These are phyloP conservation scores for Dasypogon diadema DNA, from an alignment of 2,888 invertebrate genomes.

Conservation along the genomic window DNA sequence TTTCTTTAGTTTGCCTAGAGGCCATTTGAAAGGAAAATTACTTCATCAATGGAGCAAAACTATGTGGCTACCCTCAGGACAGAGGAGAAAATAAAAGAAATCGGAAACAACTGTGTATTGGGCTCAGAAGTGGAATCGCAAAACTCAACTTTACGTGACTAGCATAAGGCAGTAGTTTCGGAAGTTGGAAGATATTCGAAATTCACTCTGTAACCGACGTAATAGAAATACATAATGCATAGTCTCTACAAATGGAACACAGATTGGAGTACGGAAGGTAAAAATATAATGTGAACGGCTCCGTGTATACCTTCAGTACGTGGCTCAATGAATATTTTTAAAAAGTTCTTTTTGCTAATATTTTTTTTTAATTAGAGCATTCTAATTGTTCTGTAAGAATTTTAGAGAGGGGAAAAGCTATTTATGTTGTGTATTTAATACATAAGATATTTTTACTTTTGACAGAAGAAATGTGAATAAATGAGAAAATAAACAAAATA, in stretches of 20 bases:
- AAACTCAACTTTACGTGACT: constrained; percentile 34
- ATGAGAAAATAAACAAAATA: too few species aligned
- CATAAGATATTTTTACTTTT: too few species aligned
- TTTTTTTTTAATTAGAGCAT: too few species aligned
- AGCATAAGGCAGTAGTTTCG: constrained; percentile 22
- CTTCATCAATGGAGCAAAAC: constrained; percentile 29
- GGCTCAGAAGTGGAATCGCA: constrained; percentile 30
- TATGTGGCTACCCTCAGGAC: constrained; percentile 6
- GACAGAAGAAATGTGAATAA: too few species aligned
- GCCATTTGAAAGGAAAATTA: constrained; percentile 12
- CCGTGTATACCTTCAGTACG: neutral
- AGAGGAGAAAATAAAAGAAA: neutral
- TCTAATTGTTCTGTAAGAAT: too few species aligned
- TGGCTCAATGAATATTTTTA: too few species aligned
- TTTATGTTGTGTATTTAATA: too few species aligned
- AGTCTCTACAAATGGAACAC: constrained; percentile 28
- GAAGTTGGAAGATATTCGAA: constrained; percentile 7
- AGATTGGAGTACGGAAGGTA: neutral
- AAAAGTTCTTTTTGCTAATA: too few species aligned
- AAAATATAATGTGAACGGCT: neutral
- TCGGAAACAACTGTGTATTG: constrained; percentile 10
- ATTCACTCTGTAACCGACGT: constrained; percentile 5
- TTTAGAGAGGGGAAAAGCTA: too few species aligned
- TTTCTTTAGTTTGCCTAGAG: neutral
- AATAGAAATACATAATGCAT: constrained; percentile 32